Evolutionary conservation across 2,113 vertebrate species (phyloP), one percentile per base, ranked within the genome.

Genomic region (Baryphthengus martii): DNA sequence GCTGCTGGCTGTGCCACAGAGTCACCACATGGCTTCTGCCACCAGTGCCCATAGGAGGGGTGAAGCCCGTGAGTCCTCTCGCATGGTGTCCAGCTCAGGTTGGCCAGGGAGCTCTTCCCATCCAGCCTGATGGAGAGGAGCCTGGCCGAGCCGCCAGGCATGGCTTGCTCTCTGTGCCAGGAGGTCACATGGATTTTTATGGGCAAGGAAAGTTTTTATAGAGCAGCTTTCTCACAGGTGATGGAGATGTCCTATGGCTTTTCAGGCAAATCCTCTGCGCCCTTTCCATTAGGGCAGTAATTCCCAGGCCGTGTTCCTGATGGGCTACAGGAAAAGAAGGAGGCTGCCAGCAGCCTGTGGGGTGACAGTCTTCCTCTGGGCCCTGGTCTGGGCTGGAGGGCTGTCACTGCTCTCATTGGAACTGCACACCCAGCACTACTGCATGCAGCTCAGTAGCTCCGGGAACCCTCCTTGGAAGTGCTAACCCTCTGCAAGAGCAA

Each of bases 81-180:
- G 2, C 24, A 0, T 7, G 0, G 2, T 19, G 8, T 13, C 47
- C 0, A 40, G 50, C 23, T 3, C 9, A 1, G 67, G 68, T 29
- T 37, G 73, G 7, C 59, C 29, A 0, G 8, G 50, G 63, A 75
- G 53, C 35, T 52, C 21, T 28, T 71, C 25, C 20, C 14, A 13
- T 3, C 11, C 35, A 12, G 6, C 6, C 28, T 39, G 4, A 37
- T 5, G 59, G 56, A 84, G 59, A 45, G 61, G 20, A 85, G 21
- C 71, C 65, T 3, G 26, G 31, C 53, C 74, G 25, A 49, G 26
- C 58, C 1, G 7, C 33, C 26, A 13, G 59, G 37, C 59, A 10
- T 0, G 13, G 59, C 52, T 52, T 2, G 33, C 80, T 65, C 33
- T 8, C 62, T 3, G 79, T 28, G 47, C 68, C 68, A 6, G 37